These are phyloP conservation scores for Danio kyathit DNA, from an alignment of 2,797 vertebrate species.

Conservation along the genomic window DNA sequence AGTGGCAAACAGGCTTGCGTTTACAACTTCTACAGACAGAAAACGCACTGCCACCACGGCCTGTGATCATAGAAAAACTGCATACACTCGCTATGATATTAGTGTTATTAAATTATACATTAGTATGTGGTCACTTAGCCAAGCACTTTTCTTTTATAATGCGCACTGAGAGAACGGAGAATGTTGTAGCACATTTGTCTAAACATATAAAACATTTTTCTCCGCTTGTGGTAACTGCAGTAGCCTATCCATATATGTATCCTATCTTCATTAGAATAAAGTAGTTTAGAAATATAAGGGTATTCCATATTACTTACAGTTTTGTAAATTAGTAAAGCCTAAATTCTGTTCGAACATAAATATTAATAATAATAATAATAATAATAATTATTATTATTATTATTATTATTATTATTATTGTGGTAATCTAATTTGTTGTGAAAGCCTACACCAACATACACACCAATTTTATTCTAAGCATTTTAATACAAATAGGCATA, in stretches of 20 bases:
- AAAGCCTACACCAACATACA: background rate
- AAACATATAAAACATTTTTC: background rate
- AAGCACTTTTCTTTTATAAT: background rate
- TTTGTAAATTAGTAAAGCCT: background rate
- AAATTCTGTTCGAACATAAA: background rate
- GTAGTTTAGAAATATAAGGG: background rate
- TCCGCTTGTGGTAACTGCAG: too few species aligned
- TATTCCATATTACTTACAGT: background rate
- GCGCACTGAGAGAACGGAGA: background rate
- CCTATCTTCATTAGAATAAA: background rate
- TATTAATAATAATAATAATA: too few species aligned
- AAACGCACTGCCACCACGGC: background rate
- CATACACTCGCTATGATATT: background rate
- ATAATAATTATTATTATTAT: too few species aligned
- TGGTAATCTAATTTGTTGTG: too few species aligned
- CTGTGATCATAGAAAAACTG: background rate
- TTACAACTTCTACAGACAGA: background rate
- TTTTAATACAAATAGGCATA: background rate
- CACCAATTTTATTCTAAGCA: background rate
- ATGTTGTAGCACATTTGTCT: background rate
- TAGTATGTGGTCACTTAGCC: background rate
- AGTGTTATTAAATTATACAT: background rate
- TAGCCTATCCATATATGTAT: background rate
- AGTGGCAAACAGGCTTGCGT: slow-evolving; percentile 25
- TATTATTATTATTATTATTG: too few species aligned